A percentile compares a stretch with the other conserved stretches of the same genome.
phyloP scores from a whole-genome alignment of 2,113 vertebrate genomes.

The Mirza zaza region DNA sequence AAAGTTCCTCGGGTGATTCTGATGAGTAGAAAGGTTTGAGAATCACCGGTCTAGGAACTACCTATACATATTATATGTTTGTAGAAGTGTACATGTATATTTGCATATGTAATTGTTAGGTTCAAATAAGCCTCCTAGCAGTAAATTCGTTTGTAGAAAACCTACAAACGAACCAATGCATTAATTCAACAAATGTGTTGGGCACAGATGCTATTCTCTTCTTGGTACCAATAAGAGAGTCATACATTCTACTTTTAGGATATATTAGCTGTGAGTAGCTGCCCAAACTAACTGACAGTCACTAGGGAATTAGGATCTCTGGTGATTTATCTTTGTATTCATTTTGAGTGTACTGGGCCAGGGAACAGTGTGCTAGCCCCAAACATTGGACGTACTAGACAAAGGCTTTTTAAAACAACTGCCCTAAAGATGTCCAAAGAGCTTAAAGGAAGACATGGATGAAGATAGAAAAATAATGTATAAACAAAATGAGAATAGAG shows the following conservation, averaged over 20 bases:
- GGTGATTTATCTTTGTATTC: not conserved
- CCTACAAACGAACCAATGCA: not conserved
- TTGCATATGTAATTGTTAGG: not conserved
- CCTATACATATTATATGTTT: not conserved
- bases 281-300: not conserved
- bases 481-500: not conserved
- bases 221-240: not conserved
- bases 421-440: not conserved
- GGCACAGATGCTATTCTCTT: not conserved
- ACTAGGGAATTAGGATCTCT: not conserved
- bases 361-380: not conserved
- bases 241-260: not conserved
- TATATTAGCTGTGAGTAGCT: not conserved
- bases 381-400: not conserved
- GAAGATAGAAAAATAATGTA: not conserved
- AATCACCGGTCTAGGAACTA: not conserved
- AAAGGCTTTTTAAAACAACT: not conserved
- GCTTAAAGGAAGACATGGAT: not conserved
- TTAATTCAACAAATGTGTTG: not conserved
- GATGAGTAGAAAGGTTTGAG: not conserved
- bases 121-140: not conserved
- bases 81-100: not conserved
- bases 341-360: not conserved
- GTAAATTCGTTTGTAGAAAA: not conserved
- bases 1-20: not conserved